Conservation (phyloP, 2,797 vertebrate genomes). For the Brotula barbata region DNA sequence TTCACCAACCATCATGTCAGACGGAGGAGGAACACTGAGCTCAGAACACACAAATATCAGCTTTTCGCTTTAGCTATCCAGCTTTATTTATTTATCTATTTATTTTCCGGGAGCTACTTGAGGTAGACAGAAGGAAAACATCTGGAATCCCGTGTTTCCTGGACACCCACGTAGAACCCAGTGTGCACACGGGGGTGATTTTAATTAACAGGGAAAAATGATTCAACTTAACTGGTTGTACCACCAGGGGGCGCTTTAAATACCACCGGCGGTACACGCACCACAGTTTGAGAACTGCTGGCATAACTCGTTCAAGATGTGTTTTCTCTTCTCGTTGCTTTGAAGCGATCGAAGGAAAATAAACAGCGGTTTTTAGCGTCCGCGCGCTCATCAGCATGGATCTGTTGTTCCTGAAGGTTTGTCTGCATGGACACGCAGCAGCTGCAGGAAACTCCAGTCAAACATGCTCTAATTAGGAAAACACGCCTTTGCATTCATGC, state of each 20-base stretch:
- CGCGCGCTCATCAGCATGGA: conserved; percentile 9
- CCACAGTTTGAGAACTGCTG: no score
- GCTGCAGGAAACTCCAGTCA: conserved; percentile 46
- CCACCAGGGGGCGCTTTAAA: not conserved
- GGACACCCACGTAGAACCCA: no score
- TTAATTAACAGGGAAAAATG: not conserved
- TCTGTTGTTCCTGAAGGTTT: conserved; percentile 13
- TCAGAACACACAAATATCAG: no score
- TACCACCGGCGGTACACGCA: no score
- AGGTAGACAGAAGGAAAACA: conserved; percentile 44
- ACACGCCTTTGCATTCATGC: conserved; percentile 43
- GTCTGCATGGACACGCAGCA: conserved; percentile 29
- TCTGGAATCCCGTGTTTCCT: conserved; percentile 9
- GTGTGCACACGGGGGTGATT: no score
- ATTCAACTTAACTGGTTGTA: no score
- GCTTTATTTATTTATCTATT: no score
- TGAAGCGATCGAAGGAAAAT: no score
- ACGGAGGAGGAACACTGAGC: no score
- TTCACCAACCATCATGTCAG: not conserved
- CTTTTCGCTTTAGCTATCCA: no score
- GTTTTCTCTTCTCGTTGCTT: no score
- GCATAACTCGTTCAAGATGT: no score
- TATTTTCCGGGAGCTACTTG: conserved; percentile 34
- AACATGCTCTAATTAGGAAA: conserved; percentile 51
- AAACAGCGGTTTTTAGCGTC: not conserved